phyloP scores from a whole-genome alignment of 2,113 vertebrate genomes.

The Tauraco erythrolophus region DNA sequence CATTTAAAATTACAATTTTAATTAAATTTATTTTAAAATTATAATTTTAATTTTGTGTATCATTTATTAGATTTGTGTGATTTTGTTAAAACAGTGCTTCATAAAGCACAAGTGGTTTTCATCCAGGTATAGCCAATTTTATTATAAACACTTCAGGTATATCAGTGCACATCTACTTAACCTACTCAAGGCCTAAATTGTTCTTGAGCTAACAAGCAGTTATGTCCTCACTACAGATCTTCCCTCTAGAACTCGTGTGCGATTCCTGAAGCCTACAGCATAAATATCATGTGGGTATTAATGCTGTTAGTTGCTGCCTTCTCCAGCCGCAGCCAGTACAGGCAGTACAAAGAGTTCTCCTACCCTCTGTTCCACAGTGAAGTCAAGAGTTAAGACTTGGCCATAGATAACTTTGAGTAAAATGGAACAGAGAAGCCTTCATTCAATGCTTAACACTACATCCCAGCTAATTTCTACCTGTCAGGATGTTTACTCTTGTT shows the following conservation, averaged over 20 bases:
- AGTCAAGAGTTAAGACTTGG: neutral
- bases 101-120: neutral
- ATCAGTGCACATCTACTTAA: neutral
- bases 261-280: neutral
- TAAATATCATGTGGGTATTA: neutral
- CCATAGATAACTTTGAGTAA: neutral
- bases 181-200: neutral
- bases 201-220: neutral
- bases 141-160: neutral
- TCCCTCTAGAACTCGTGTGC: neutral
- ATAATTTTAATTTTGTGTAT: neutral
- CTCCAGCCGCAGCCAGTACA: neutral
- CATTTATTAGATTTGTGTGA: neutral
- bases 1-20: neutral
- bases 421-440: neutral
- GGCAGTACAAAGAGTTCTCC: neutral
- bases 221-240: neutral
- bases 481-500: neutral
- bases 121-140: neutral
- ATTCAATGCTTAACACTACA: neutral
- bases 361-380: neutral
- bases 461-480: neutral
- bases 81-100: neutral
- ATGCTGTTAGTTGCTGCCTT: neutral
- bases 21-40: too few species aligned